phyloP scores from a whole-genome alignment of 2,113 vertebrate species.

The Neolamprologus brichardi region DNA sequence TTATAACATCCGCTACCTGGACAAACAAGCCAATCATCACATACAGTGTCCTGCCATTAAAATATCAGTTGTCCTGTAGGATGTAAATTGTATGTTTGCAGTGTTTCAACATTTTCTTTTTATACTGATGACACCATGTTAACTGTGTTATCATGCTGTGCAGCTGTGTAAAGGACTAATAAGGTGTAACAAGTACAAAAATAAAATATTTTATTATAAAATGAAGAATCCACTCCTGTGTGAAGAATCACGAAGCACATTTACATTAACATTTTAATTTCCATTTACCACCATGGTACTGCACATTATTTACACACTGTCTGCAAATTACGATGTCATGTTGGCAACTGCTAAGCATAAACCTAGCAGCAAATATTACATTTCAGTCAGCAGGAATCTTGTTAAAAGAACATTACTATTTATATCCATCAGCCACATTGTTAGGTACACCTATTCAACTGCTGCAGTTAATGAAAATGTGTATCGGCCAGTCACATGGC shows the following conservation, averaged over 20 bases:
- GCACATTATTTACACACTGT: neutral
- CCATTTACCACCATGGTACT: neutral
- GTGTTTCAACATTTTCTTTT: conserved; percentile 38
- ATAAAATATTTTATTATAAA: conserved; percentile 45
- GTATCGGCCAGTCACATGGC: neutral
- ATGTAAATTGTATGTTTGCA: neutral
- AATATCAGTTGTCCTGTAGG: neutral
- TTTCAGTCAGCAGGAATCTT: neutral
- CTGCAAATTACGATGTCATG: neutral
- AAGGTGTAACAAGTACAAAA: neutral
- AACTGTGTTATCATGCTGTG: conserved; percentile 13
- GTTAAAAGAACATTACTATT: neutral
- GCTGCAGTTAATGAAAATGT: neutral
- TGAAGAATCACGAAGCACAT: neutral
- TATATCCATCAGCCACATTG: neutral
- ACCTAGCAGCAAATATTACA: neutral
- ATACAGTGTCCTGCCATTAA: conserved; percentile 16
- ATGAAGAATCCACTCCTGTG: neutral
- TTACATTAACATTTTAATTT: too few relatives aligned
- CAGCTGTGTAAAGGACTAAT: conserved; percentile 37
- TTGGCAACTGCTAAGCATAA: neutral
- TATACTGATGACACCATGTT: conserved; percentile 30
- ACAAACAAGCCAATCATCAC: conserved; percentile 1
- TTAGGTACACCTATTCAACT: neutral
- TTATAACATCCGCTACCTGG: neutral